Evolutionary conservation across 2,888 invertebrate genomes (phyloP).

Genomic region (Neoascia interrupta): DNA sequence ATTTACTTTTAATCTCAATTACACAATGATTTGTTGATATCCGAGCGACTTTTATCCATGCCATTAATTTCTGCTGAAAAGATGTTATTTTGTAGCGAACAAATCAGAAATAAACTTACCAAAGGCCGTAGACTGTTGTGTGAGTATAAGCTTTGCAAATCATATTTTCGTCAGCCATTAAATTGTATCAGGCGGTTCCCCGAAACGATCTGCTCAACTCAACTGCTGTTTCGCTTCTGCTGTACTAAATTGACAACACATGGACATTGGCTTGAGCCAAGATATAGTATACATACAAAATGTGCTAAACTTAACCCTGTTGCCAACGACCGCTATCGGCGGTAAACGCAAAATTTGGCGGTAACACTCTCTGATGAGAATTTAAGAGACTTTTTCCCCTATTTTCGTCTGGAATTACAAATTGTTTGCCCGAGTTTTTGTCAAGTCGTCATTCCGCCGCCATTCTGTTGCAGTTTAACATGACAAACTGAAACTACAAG

Average conservation of each 20-base stretch:
- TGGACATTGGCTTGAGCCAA: conserved; percentile 33
- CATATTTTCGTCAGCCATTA: too few relatives aligned
- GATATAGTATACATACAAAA: not conserved
- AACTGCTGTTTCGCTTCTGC: conserved; percentile 20
- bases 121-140: too few relatives aligned
- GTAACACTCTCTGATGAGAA: conserved; percentile 7
- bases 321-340: conserved; percentile 22
- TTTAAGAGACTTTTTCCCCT: conserved; percentile 33
- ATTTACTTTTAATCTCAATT: too few relatives aligned
- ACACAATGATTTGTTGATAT: too few relatives aligned
- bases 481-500: conserved; percentile 15
- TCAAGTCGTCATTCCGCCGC: conserved; percentile 23
- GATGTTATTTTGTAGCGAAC: too few relatives aligned
- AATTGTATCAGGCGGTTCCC: too few relatives aligned
- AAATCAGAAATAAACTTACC: too few relatives aligned
- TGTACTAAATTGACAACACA: not conserved
- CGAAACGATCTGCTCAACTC: conserved; percentile 25
- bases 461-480: conserved; percentile 29
- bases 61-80: too few relatives aligned
- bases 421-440: conserved; percentile 26
- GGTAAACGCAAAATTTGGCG: conserved; percentile 17
- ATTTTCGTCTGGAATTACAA: conserved; percentile 28
- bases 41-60: too few relatives aligned
- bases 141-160: too few relatives aligned
- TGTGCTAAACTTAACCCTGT: conserved; percentile 42